Conservation (phyloP, 2,797 vertebrate genomes). For the Leptatherina wallacei region DNA sequence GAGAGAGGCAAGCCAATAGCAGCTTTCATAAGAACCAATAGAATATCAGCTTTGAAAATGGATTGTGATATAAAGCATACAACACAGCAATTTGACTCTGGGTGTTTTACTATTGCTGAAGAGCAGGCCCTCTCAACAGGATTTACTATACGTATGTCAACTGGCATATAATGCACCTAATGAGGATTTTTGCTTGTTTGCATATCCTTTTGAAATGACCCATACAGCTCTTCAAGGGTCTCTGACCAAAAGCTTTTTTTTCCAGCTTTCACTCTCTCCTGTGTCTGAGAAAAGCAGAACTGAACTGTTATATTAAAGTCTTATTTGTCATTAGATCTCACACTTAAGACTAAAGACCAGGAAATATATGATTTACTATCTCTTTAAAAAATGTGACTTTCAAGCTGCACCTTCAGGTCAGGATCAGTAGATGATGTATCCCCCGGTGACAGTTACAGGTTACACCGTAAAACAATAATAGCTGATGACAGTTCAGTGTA, state of each 20-base stretch:
- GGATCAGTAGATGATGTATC: not conserved
- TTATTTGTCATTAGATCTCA: conserved; percentile 32
- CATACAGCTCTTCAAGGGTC: conserved; percentile 23
- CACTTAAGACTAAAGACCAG: conserved; percentile 20
- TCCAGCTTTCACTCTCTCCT: conserved; percentile 30
- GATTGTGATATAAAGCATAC: conserved; percentile 18
- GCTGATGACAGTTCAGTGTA: not conserved
- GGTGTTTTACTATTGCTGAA: conserved; percentile 35
- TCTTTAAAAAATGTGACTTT: not conserved
- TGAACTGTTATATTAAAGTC: conserved; percentile 24
- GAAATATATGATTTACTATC: not conserved
- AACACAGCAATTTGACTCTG: conserved; percentile 34
- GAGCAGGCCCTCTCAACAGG: conserved; percentile 11
- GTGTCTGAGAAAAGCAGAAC: conserved; percentile 25
- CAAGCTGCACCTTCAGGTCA: not conserved
- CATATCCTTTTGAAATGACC: conserved; percentile 40
- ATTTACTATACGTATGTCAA: conserved; percentile 47
- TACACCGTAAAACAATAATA: not conserved
- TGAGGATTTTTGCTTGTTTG: conserved; percentile 55
- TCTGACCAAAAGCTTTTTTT: conserved; percentile 27
- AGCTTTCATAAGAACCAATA: not conserved
- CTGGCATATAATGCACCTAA: conserved; percentile 48
- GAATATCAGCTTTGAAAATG: conserved; percentile 15
- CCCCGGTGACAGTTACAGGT: conserved; percentile 1
- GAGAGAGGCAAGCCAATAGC: conserved; percentile 7